A percentile compares a stretch with the other conserved stretches of the same genome.
Evolutionary conservation across 2,797 vertebrate species (phyloP).

Genomic region (Sphenodon punctatus): DNA sequence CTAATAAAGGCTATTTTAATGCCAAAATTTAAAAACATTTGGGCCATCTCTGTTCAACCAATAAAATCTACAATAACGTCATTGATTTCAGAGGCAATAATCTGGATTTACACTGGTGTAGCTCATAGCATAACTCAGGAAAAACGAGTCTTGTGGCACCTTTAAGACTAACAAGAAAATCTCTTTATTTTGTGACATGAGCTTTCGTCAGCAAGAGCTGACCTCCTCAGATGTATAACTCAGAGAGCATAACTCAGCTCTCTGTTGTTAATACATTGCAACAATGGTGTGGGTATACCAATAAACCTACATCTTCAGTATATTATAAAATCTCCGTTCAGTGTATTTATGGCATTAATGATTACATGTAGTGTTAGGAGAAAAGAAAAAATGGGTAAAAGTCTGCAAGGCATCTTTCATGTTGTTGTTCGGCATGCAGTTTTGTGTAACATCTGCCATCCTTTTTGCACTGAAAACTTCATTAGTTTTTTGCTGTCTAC

Average conservation of each 20-base stretch:
- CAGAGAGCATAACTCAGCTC: neutral
- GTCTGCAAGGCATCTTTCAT: neutral
- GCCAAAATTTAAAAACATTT: neutral
- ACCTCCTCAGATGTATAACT: too few species aligned
- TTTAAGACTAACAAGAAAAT: too few species aligned
- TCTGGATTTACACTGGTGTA: neutral
- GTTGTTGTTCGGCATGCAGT: neutral
- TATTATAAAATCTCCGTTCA: neutral
- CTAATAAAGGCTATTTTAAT: neutral
- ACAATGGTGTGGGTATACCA: neutral
- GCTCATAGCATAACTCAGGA: neutral
- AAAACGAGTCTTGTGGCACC: too few species aligned
- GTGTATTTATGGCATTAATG: neutral
- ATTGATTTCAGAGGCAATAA: neutral
- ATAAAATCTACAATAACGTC: neutral
- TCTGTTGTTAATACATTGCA: neutral
- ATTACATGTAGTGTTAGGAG: neutral
- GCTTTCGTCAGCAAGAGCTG: too few species aligned
- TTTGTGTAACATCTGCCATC: conserved; percentile 20
- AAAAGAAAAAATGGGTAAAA: neutral
- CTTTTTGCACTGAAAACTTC: neutral
- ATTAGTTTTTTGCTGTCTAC: neutral
- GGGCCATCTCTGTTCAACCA: neutral
- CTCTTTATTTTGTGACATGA: too few species aligned
- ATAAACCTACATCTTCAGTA: neutral